Conservation (phyloP, 2,797 vertebrate species). For the Parotocinclus haroldoi region DNA sequence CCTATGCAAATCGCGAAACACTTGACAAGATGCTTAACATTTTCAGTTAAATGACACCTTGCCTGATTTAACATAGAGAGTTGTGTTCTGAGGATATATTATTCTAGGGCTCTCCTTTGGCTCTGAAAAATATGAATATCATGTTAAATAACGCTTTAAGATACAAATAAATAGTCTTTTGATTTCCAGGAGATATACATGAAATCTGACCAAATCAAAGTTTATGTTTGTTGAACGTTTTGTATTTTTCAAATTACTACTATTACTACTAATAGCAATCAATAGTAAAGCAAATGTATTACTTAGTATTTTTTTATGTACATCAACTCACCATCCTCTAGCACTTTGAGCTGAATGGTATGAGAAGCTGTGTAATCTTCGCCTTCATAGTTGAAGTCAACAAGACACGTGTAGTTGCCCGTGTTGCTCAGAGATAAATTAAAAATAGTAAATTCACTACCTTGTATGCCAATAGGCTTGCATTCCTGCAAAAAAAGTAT, state of each 20-base stretch:
- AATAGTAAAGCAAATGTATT: no score
- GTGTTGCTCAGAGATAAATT: constrained; percentile 1
- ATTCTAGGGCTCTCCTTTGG: neutral
- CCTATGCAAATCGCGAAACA: neutral
- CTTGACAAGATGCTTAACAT: no score
- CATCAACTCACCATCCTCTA: constrained; percentile 14
- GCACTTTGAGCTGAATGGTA: neutral
- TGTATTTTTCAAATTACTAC: no score
- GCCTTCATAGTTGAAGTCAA: constrained; percentile 21
- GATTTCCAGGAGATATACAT: no score
- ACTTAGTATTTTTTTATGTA: no score
- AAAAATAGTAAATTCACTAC: constrained; percentile 2
- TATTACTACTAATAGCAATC: no score
- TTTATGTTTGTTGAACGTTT: no score
- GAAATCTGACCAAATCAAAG: no score
- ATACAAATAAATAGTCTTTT: no score
- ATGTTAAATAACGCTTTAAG: no score
- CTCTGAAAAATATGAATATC: constrained; percentile 4
- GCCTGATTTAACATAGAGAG: constrained; percentile 15
- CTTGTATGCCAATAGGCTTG: constrained; percentile 11
- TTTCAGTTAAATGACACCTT: neutral
- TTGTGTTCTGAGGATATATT: constrained; percentile 15
- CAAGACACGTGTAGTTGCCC: constrained; percentile 29
- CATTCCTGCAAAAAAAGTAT: constrained; percentile 13
- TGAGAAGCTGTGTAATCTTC: constrained; percentile 11